Conservation (phyloP, 2,888 invertebrate genomes). For the Chaetogeoica ovagalla region DNA sequence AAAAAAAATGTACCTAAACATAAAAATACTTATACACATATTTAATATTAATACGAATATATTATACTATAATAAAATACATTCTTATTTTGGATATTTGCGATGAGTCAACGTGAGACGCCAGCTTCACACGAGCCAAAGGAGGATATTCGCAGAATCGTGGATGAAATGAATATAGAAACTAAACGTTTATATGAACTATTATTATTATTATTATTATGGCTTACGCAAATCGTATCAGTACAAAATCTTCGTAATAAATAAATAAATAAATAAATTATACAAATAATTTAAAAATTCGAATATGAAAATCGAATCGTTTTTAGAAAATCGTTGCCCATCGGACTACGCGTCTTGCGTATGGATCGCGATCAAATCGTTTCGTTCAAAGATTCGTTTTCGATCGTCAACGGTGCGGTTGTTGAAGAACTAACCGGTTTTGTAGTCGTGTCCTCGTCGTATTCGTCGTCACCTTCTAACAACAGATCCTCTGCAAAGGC, state of each 20-base stretch:
- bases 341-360: too few relatives aligned
- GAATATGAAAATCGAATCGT: background rate
- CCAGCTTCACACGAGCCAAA: too few relatives aligned
- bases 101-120: too few relatives aligned
- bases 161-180: too few relatives aligned
- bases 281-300: background rate
- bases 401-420: background rate
- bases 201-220: background rate
- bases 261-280: conserved; percentile 6
- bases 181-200: too few relatives aligned
- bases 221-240: conserved; percentile 7
- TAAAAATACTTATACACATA: too few relatives aligned
- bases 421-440: conserved; percentile 26
- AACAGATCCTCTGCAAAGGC: conserved; percentile 22
- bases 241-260: conserved; percentile 27
- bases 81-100: too few relatives aligned
- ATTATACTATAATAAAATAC: too few relatives aligned
- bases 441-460: conserved; percentile 45
- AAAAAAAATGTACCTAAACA: too few relatives aligned
- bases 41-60: too few relatives aligned
- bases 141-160: too few relatives aligned
- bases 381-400: conserved; percentile 41
- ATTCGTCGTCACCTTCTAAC: conserved; percentile 42
- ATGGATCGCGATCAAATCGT: conserved; percentile 10
- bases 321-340: conserved; percentile 1